These are phyloP conservation scores for Zophobas morio DNA, from an alignment of 1,140 invertebrate genomes.

Conservation along the genomic window DNA sequence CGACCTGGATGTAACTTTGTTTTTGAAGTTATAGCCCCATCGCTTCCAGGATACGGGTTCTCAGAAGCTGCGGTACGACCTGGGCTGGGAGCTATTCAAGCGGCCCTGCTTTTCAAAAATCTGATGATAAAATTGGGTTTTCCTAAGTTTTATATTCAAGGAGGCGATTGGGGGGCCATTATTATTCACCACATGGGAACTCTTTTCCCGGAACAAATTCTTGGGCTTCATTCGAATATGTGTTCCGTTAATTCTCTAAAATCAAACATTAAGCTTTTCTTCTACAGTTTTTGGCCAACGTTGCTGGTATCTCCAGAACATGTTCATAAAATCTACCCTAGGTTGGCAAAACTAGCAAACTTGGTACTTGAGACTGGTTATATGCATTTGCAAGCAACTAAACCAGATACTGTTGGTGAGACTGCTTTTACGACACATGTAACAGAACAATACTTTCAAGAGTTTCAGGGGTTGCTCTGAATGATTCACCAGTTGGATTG, in stretches of 20 bases:
- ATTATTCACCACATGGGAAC: slow-evolving; percentile 74
- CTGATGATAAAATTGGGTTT: slow-evolving; percentile 86
- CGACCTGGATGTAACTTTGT: slow-evolving; percentile 74
- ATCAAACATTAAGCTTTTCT: slow-evolving; percentile 68
- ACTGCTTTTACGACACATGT: neutral
- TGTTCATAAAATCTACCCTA: slow-evolving; percentile 75
- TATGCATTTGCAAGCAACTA: slow-evolving; percentile 87
- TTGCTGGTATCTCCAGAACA: slow-evolving; percentile 73
- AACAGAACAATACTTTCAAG: neutral
- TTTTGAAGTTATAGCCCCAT: slow-evolving; percentile 86
- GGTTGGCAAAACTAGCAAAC: slow-evolving; percentile 68
- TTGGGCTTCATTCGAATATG: slow-evolving; percentile 79
- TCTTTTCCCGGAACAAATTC: slow-evolving; percentile 79
- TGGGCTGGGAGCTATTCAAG: slow-evolving; percentile 75
- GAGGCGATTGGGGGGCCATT: slow-evolving; percentile 85
- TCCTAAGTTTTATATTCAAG: slow-evolving; percentile 85
- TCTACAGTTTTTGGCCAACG: slow-evolving; percentile 71
- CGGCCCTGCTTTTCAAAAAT: slow-evolving; percentile 83
- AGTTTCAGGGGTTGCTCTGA: slow-evolving; percentile 72
- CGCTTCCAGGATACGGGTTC: slow-evolving; percentile 82
- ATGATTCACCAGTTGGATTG: slow-evolving; percentile 80
- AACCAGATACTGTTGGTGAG: slow-evolving; percentile 92
- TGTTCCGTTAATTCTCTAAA: slow-evolving; percentile 66
- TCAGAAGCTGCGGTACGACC: slow-evolving; percentile 78
- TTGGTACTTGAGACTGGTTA: slow-evolving; percentile 84